Conservation (phyloP, 2,797 vertebrate genomes). For the Gymnoscopelus microlampas region DNA sequence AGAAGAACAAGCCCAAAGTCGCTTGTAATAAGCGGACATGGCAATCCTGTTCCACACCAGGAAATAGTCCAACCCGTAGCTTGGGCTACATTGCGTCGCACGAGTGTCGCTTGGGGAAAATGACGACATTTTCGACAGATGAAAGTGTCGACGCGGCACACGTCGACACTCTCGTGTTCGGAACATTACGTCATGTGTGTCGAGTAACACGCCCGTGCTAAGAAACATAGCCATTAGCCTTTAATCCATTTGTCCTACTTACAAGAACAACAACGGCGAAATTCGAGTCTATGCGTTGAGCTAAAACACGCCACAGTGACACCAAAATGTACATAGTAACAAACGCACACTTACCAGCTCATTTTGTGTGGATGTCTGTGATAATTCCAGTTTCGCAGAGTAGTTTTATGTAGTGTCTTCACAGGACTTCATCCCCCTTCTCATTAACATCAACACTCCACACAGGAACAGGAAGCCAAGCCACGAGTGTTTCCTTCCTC, state of each 20-base stretch:
- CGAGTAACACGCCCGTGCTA: no score
- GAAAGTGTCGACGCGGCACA: no score
- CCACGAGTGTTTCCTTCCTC: constrained; percentile 59
- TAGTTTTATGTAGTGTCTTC: constrained; percentile 58
- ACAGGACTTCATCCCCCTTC: constrained; percentile 67
- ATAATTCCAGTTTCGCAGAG: constrained; percentile 61
- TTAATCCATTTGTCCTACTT: neutral
- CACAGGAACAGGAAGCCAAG: constrained; percentile 72
- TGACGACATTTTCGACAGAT: no score
- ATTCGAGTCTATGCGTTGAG: neutral
- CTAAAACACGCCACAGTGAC: neutral
- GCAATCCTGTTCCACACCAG: no score
- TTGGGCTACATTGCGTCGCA: no score
- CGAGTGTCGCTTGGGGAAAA: no score
- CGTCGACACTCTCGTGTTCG: no score
- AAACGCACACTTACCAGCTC: constrained; percentile 82
- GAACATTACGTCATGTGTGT: no score
- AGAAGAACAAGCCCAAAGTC: no score
- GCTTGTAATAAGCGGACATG: no score
- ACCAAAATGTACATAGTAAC: neutral
- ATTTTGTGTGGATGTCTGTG: constrained; percentile 68
- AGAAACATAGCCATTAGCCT: no score
- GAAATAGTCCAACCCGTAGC: no score
- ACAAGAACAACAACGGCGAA: neutral
- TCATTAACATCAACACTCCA: constrained; percentile 32